phyloP scores from a whole-genome alignment of 1,140 invertebrate species.

The Sarcophaga bullata region DNA sequence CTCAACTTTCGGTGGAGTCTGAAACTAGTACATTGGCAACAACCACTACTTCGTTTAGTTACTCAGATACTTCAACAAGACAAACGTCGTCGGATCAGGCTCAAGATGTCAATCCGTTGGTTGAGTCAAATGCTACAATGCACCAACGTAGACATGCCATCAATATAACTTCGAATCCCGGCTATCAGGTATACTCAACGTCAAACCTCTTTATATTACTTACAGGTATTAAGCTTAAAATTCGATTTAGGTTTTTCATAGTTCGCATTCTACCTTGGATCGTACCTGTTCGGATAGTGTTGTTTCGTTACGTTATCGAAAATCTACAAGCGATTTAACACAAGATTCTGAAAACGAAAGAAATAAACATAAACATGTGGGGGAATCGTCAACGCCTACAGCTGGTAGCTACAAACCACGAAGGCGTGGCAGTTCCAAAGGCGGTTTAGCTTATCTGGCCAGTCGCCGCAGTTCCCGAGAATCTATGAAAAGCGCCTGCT shows the following conservation, averaged over 20 bases:
- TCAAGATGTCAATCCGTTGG: slow-evolving; percentile 35
- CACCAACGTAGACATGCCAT: slow-evolving; percentile 61
- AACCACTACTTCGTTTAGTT: slow-evolving; percentile 62
- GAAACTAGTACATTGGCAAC: slow-evolving; percentile 55
- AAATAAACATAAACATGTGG: slow-evolving; percentile 30
- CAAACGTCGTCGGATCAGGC: slow-evolving; percentile 33
- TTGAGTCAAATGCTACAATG: slow-evolving; percentile 42
- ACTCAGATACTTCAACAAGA: slow-evolving; percentile 50
- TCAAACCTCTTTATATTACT: neutral
- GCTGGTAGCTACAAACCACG: slow-evolving; percentile 55
- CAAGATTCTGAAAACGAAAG: slow-evolving; percentile 65
- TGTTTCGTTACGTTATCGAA: slow-evolving; percentile 68
- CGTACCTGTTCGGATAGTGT: slow-evolving; percentile 64
- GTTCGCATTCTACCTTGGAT: slow-evolving; percentile 63
- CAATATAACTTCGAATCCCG: slow-evolving; percentile 65
- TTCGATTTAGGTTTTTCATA: slow-evolving; percentile 56
- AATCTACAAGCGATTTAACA: slow-evolving; percentile 79
- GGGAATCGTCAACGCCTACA: slow-evolving; percentile 9
- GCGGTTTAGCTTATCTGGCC: slow-evolving; percentile 78
- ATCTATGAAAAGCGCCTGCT: slow-evolving; percentile 74
- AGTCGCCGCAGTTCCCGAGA: slow-evolving; percentile 76
- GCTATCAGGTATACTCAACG: slow-evolving; percentile 53
- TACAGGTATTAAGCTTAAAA: neutral
- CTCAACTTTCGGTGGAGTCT: slow-evolving; percentile 61
- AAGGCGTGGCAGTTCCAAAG: slow-evolving; percentile 65